Conservation (phyloP, 2,888 invertebrate species). For the Drosophila kuntzei region DNA sequence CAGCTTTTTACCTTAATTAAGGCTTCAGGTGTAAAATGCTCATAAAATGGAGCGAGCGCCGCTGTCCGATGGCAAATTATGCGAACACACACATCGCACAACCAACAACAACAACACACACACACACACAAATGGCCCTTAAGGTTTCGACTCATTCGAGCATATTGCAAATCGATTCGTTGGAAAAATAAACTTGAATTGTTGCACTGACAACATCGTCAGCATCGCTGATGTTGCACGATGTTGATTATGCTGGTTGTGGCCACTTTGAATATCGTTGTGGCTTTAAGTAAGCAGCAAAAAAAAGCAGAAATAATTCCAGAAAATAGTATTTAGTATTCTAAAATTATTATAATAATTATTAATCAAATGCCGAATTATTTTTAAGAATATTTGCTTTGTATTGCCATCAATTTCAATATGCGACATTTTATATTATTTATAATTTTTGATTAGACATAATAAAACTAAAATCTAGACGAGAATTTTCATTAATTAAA, state of each 20-base stretch:
- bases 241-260: slow-evolving; percentile 18
- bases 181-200: slow-evolving; percentile 66
- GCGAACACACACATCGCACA: slow-evolving; percentile 59
- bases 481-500: too few relatives aligned
- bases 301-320: neutral
- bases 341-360: neutral
- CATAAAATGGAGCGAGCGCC: slow-evolving; percentile 60
- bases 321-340: neutral
- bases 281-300: neutral
- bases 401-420: neutral
- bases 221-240: slow-evolving; percentile 14
- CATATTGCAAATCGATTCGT: slow-evolving; percentile 62
- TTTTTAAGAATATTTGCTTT: neutral
- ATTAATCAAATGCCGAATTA: neutral
- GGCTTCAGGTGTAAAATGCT: slow-evolving; percentile 76
- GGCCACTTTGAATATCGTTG: slow-evolving; percentile 2
- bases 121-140: neutral
- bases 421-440: too few relatives aligned
- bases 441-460: too few relatives aligned
- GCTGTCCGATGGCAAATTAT: slow-evolving; percentile 52
- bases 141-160: neutral
- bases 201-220: slow-evolving; percentile 34
- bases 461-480: too few relatives aligned
- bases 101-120: slow-evolving; percentile 1
- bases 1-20: slow-evolving; percentile 67